Percentiles rank a stretch among this genome's conserved stretches.
These are phyloP conservation scores for Drosophila mimetica DNA, from an alignment of 2,888 invertebrate genomes.

Conservation along the genomic window DNA sequence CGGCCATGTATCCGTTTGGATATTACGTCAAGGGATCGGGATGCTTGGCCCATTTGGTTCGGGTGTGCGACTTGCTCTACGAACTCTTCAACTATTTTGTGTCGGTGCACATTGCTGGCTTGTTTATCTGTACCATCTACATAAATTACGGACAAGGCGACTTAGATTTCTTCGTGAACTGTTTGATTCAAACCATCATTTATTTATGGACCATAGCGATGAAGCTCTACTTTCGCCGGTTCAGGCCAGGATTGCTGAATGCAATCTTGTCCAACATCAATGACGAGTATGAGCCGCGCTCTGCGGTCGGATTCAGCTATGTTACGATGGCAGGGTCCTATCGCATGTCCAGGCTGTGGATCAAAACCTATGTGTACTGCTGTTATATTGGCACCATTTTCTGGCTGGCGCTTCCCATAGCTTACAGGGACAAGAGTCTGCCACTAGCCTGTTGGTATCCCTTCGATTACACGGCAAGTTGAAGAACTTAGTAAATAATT, in stretches of 20 bases:
- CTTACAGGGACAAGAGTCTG: constrained; percentile 67
- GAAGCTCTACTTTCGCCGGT: constrained; percentile 75
- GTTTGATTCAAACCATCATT: constrained; percentile 73
- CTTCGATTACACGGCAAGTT: constrained; percentile 72
- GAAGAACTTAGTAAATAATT: fast-evolving
- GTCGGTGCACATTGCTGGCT: constrained; percentile 61
- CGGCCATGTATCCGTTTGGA: constrained; percentile 63
- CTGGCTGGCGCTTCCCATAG: constrained; percentile 69
- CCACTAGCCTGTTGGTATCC: constrained; percentile 82
- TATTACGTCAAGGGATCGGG: constrained; percentile 17
- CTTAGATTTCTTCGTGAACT: constrained; percentile 70
- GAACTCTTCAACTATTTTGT: constrained; percentile 71
- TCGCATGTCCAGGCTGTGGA: constrained; percentile 56
- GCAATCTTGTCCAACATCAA: constrained; percentile 64
- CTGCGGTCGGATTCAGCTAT: constrained; percentile 76
- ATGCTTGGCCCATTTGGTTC: constrained; percentile 3
- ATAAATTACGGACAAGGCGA: constrained; percentile 60
- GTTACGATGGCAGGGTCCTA: constrained; percentile 67
- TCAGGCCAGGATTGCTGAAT: constrained; percentile 43
- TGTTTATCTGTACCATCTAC: constrained; percentile 73
- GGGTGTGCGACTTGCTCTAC: constrained; percentile 28
- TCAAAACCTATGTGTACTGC: constrained; percentile 62
- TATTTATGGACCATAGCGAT: constrained; percentile 72
- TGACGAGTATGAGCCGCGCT: constrained; percentile 58
- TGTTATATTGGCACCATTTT: constrained; percentile 65